These are phyloP conservation scores for Vicugna pacos DNA, from an alignment of 2,113 vertebrate species.

Conservation along the genomic window DNA sequence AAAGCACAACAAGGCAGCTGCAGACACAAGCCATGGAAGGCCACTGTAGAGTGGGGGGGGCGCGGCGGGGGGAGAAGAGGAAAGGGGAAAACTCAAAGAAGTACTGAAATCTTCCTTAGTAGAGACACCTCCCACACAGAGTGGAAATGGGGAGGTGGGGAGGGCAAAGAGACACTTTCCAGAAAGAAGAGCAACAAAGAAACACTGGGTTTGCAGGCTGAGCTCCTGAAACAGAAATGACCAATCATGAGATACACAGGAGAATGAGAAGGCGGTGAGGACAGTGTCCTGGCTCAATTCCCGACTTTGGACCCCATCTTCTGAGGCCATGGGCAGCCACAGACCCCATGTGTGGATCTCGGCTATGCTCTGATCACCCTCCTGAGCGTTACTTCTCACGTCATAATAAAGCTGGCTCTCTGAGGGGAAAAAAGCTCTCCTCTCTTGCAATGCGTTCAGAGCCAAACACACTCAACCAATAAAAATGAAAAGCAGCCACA, in stretches of 20 bases:
- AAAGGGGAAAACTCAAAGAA: not conserved
- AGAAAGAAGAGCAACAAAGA: not conserved
- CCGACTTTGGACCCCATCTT: not conserved
- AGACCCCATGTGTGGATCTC: no score
- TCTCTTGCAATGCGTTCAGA: not conserved
- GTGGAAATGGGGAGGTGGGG: not conserved
- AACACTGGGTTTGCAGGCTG: not conserved
- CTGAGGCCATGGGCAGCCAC: not conserved
- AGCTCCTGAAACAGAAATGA: not conserved
- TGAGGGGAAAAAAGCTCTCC: not conserved
- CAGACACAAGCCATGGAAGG: not conserved
- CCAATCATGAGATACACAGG: not conserved
- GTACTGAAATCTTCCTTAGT: not conserved
- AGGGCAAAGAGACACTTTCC: not conserved
- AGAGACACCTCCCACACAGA: not conserved
- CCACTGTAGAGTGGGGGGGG: not conserved
- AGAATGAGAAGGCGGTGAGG: not conserved
- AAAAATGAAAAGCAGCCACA: slow-evolving; percentile 57
- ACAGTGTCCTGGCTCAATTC: not conserved
- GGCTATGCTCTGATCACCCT: not conserved
- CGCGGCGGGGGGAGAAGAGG: not conserved
- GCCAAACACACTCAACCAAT: slow-evolving; percentile 23
- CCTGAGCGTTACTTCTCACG: not conserved
- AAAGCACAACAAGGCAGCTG: not conserved
- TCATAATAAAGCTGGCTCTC: not conserved